These are phyloP conservation scores for Cheilosia impressa DNA, from an alignment of 2,888 invertebrate genomes.

Conservation along the genomic window DNA sequence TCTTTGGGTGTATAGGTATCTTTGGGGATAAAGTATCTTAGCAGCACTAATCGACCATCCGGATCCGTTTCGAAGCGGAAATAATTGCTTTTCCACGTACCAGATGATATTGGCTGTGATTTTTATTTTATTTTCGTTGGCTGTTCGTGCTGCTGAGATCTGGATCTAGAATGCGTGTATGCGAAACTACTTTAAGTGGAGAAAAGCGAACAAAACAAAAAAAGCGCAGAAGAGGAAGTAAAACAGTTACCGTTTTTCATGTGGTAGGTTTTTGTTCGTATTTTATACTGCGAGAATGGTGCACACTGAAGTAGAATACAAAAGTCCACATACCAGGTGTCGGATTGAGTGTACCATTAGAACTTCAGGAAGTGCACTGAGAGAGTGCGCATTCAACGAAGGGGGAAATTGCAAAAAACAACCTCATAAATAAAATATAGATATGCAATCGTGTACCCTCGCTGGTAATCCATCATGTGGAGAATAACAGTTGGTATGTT, in stretches of 20 bases:
- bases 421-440: conserved; percentile 33
- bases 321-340: conserved; percentile 52
- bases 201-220: conserved; percentile 16
- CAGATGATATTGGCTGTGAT: conserved; percentile 36
- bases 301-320: conserved; percentile 34
- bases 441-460: conserved; percentile 24
- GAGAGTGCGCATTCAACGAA: neutral
- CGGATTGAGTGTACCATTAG: conserved; percentile 44
- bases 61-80: conserved; percentile 69
- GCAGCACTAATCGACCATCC: conserved; percentile 60
- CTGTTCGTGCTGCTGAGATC: conserved; percentile 15
- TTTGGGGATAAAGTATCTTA: conserved; percentile 35
- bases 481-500: conserved; percentile 1
- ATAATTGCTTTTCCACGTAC: conserved; percentile 68
- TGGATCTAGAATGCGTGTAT: conserved; percentile 62
- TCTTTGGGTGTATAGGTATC: neutral
- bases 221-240: conserved; percentile 48
- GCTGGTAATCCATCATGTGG: conserved; percentile 45
- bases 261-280: conserved; percentile 15
- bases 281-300: conserved; percentile 18
- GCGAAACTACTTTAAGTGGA: conserved; percentile 28
- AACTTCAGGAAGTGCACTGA: conserved; percentile 60
- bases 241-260: conserved; percentile 61
- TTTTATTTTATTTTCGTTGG: conserved; percentile 5
- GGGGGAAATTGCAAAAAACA: conserved; percentile 19